phyloP scores from a whole-genome alignment of 2,797 vertebrate species.

The Dromococcyx pavoninus region DNA sequence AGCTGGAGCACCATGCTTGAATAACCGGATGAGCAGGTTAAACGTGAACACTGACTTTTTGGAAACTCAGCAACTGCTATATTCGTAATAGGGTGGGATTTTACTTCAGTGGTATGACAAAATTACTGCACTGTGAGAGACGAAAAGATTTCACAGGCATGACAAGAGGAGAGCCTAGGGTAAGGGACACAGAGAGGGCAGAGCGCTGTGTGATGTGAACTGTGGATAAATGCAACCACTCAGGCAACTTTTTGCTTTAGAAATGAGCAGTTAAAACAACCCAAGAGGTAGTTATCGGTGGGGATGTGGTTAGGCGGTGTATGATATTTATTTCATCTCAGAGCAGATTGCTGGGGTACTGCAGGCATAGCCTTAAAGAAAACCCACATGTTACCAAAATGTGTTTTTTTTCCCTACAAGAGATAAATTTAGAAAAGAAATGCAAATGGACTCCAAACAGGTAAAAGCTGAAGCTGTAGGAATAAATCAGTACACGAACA shows the following conservation, averaged over 20 bases:
- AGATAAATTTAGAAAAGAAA: neutral
- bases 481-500: neutral
- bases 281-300: neutral
- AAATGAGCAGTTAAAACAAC: neutral
- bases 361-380: neutral
- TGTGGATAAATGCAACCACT: neutral
- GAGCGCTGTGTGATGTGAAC: neutral
- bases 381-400: neutral
- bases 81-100: neutral
- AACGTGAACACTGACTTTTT: neutral
- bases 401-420: neutral
- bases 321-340: neutral
- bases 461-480: neutral
- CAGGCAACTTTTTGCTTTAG: neutral
- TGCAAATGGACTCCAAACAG: neutral
- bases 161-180: neutral
- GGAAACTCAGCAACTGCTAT: neutral
- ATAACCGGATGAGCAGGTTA: constrained; percentile 57
- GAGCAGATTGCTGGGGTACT: neutral
- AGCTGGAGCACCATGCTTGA: neutral
- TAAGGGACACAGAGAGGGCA: neutral
- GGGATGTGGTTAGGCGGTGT: neutral
- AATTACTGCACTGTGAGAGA: neutral
- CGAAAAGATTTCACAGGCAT: neutral
- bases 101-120: neutral